Conservation (phyloP, 2,113 vertebrate species). For the Burhinus oedicnemus region DNA sequence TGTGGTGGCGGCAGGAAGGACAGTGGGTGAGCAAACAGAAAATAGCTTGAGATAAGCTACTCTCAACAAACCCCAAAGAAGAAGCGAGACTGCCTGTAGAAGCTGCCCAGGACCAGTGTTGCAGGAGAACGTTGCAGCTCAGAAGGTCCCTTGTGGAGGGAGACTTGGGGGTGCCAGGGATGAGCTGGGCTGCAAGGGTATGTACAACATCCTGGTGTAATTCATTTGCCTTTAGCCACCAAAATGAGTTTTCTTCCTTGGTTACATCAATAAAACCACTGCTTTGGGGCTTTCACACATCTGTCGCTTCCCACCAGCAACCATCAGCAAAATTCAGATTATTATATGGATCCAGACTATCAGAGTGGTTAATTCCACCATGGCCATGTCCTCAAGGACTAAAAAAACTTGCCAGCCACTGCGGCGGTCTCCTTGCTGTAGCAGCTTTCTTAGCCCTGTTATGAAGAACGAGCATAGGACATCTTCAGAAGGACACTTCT, state of each 20-base stretch:
- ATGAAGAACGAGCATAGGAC: background rate
- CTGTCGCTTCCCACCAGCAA: background rate
- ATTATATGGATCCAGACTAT: background rate
- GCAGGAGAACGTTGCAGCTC: background rate
- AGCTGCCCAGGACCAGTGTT: background rate
- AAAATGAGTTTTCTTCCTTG: background rate
- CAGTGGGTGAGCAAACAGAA: background rate
- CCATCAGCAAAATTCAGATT: background rate
- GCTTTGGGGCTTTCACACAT: background rate
- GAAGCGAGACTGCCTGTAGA: rapidly evolving
- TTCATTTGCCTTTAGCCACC: background rate
- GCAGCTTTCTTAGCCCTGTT: background rate
- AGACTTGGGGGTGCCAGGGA: background rate
- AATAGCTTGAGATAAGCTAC: background rate
- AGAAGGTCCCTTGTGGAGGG: background rate
- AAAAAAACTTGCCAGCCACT: background rate
- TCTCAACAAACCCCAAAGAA: background rate
- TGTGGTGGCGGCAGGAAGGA: rapidly evolving
- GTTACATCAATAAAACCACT: background rate
- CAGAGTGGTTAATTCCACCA: background rate
- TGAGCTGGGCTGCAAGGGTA: background rate
- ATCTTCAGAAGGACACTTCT: background rate
- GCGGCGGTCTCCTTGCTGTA: rapidly evolving
- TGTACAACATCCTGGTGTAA: background rate
- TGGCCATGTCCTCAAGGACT: rapidly evolving